phyloP scores from a whole-genome alignment of 2,113 vertebrate species.

The Thymallus thymallus region DNA sequence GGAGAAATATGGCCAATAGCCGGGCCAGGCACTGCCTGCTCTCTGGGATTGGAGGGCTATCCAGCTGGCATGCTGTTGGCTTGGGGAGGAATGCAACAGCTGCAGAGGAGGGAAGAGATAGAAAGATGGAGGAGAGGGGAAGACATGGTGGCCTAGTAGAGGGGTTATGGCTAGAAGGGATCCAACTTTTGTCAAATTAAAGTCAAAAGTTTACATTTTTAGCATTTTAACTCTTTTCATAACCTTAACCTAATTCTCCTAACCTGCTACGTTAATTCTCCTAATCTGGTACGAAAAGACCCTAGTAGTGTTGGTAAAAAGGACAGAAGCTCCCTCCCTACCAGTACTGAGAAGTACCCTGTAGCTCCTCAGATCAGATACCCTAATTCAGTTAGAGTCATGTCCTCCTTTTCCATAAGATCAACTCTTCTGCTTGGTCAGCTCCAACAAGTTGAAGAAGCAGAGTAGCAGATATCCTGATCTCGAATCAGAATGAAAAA shows the following conservation, averaged over 20 bases:
- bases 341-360: not conserved
- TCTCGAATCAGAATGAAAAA: conserved; percentile 13
- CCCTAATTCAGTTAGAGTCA: not conserved
- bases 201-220: not conserved
- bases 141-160: not conserved
- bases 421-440: conserved; percentile 6
- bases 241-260: too few species aligned
- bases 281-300: too few species aligned
- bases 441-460: not conserved
- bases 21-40: not conserved
- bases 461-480: not conserved
- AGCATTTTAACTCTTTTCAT: not conserved
- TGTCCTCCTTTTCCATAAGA: not conserved
- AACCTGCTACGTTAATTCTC: too few species aligned
- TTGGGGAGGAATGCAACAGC: conserved; percentile 26
- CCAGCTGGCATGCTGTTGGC: conserved; percentile 32
- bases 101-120: conserved; percentile 9
- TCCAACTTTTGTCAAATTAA: not conserved
- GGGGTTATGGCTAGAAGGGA: too few species aligned
- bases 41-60: conserved; percentile 7
- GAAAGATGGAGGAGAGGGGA: not conserved
- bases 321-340: too few species aligned
- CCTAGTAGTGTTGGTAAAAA: too few species aligned
- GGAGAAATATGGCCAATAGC: not conserved
- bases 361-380: not conserved